phyloP scores from a whole-genome alignment of 2,888 invertebrate species.

The Machimus rusticus region DNA sequence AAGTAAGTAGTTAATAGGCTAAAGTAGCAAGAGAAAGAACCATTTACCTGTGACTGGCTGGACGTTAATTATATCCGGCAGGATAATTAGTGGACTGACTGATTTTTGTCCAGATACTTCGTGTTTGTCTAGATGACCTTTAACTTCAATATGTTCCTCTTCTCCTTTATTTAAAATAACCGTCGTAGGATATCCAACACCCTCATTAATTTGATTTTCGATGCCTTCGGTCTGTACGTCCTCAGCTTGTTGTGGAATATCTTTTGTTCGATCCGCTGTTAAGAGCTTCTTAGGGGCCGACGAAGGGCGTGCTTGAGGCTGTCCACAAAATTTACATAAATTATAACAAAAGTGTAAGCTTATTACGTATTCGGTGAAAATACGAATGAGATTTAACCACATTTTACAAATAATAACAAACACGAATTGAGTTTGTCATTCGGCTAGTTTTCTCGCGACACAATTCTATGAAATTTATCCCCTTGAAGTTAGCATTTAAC shows the following conservation, averaged over 20 bases:
- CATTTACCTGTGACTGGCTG: constrained; percentile 38
- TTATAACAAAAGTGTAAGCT: constrained; percentile 44
- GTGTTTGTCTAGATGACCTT: neutral
- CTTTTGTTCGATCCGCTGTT: neutral
- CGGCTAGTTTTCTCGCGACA: neutral
- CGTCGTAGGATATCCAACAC: neutral
- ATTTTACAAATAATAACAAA: neutral
- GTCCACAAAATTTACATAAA: constrained; percentile 42
- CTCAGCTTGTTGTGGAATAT: neutral
- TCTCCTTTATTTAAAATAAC: neutral
- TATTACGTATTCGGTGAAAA: constrained; percentile 40
- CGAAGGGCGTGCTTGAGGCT: neutral
- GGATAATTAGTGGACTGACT: neutral
- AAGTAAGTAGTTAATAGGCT: neutral
- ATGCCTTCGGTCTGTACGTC: neutral
- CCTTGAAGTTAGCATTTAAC: neutral
- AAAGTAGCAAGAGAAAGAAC: neutral
- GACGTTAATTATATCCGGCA: constrained; percentile 47
- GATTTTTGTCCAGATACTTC: neutral
- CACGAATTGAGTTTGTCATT: neutral
- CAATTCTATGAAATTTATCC: neutral
- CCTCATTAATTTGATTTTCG: neutral
- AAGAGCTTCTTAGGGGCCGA: neutral
- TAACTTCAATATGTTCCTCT: neutral
- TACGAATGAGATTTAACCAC: constrained; percentile 24